Evolutionary conservation across 2,888 invertebrate genomes (phyloP).

Genomic region (Mechanitis messenoides): DNA sequence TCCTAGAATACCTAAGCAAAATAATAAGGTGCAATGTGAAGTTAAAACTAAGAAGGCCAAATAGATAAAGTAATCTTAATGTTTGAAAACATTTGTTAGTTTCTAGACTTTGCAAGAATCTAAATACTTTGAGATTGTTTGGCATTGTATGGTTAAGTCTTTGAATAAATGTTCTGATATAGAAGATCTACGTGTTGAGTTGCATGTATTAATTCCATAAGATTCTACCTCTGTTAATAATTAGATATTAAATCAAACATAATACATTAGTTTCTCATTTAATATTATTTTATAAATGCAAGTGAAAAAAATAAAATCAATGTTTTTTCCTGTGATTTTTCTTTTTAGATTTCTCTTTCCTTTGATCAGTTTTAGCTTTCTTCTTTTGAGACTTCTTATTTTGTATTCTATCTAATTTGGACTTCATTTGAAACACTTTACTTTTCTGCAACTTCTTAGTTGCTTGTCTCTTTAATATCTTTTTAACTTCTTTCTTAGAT

Average conservation of each 20-base stretch:
- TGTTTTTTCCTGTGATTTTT: constrained; percentile 59
- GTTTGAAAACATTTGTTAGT: not conserved
- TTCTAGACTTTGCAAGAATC: no score
- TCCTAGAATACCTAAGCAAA: constrained; percentile 21
- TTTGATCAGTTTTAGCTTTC: constrained; percentile 45
- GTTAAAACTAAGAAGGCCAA: constrained; percentile 11
- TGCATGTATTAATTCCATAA: not conserved
- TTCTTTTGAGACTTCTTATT: constrained; percentile 80
- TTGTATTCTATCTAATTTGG: constrained; percentile 80
- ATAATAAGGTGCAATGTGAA: constrained; percentile 7
- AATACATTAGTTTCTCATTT: not conserved
- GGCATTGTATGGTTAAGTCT: no score
- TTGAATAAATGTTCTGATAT: no score
- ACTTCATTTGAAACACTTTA: constrained; percentile 85
- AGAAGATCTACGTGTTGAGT: not conserved
- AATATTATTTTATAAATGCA: constrained; percentile 7
- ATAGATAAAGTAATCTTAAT: constrained; percentile 13
- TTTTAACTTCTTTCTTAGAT: constrained; percentile 83
- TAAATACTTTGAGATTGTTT: no score
- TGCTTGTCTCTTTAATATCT: constrained; percentile 81
- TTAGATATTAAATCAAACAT: not conserved
- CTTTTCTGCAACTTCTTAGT: constrained; percentile 85
- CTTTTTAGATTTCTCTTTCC: constrained; percentile 63
- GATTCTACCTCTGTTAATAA: not conserved
- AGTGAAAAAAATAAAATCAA: constrained; percentile 32